These are phyloP conservation scores for Thamnaconus septentrionalis DNA, from an alignment of 2,113 vertebrate genomes.

Conservation along the genomic window DNA sequence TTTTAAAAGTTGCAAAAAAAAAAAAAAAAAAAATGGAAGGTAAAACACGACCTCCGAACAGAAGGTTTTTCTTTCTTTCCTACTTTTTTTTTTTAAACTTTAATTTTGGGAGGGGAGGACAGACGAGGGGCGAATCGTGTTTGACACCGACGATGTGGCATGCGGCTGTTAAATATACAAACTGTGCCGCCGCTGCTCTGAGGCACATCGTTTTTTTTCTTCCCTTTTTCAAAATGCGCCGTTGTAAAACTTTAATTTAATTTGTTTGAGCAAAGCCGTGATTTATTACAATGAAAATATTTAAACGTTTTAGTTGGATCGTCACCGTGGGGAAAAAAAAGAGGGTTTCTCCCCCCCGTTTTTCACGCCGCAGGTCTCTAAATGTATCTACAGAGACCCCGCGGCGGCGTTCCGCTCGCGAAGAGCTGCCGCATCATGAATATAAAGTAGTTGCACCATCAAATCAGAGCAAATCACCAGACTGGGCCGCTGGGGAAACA, in stretches of 20 bases:
- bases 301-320: slow-evolving; percentile 13
- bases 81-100: too few species aligned
- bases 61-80: background rate
- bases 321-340: slow-evolving; percentile 7
- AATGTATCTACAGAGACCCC: background rate
- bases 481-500: slow-evolving; percentile 37
- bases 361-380: background rate
- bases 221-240: too few species aligned
- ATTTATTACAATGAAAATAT: slow-evolving; percentile 1
- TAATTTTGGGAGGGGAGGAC: background rate
- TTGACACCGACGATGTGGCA: slow-evolving; percentile 12
- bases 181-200: background rate
- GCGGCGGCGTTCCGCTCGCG: slow-evolving; percentile 8
- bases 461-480: slow-evolving; percentile 20
- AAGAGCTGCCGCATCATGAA: slow-evolving; percentile 10
- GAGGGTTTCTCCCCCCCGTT: background rate
- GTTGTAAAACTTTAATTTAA: slow-evolving; percentile 10
- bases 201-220: too few species aligned
- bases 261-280: background rate
- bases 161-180: slow-evolving; percentile 13
- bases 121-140: slow-evolving; percentile 13
- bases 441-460: slow-evolving; percentile 41
- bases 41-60: background rate
- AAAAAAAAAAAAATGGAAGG: slow-evolving; percentile 24
- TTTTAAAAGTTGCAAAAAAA: slow-evolving; percentile 45